phyloP scores from a whole-genome alignment of 2,888 invertebrate species.

The Nemurella pictetii region DNA sequence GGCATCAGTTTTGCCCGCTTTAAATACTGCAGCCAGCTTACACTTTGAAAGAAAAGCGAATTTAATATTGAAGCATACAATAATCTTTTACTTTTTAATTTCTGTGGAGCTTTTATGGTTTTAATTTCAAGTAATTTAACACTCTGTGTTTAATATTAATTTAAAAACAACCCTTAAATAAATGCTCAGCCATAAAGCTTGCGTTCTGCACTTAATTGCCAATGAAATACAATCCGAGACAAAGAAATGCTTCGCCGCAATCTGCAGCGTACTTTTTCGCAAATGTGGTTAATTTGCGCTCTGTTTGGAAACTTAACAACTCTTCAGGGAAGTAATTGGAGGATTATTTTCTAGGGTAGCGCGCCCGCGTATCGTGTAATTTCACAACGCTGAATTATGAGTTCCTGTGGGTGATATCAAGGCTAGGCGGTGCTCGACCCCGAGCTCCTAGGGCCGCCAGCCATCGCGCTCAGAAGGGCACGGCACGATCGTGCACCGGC shows the following conservation, averaged over 20 bases:
- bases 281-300: conserved; percentile 17
- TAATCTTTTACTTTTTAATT: background rate
- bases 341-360: conserved; percentile 17
- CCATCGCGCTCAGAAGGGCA: too few species aligned
- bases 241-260: background rate
- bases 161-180: background rate
- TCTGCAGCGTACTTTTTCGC: background rate
- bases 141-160: background rate
- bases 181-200: background rate
- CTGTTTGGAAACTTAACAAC: conserved; percentile 19
- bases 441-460: too few species aligned
- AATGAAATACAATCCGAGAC: background rate
- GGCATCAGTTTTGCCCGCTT: background rate
- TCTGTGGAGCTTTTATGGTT: background rate
- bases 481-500: too few species aligned
- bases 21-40: too few species aligned
- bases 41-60: background rate
- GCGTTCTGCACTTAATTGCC: background rate
- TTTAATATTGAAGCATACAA: background rate
- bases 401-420: background rate
- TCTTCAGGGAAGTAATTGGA: conserved; percentile 8
- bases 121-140: background rate
- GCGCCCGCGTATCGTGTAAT: background rate
- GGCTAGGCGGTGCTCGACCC: background rate
- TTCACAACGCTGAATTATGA: conserved; percentile 22